These are phyloP conservation scores for Acanthornis magna DNA, from an alignment of 2,797 vertebrate genomes.

Conservation along the genomic window DNA sequence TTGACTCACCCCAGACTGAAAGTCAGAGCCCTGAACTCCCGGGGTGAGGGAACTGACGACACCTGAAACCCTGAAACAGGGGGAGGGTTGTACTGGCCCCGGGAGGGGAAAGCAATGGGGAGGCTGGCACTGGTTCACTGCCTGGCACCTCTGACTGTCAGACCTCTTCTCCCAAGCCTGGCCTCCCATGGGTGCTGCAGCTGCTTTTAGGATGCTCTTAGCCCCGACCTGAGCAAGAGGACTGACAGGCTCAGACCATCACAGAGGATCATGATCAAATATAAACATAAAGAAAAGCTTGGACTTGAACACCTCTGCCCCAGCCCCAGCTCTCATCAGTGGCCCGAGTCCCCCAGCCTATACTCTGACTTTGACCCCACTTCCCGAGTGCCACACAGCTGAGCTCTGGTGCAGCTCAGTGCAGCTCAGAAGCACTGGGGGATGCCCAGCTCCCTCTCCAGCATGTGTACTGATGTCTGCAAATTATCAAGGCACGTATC, in stretches of 20 bases:
- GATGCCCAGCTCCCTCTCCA: accelerated
- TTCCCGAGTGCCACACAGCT: accelerated
- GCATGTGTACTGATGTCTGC: too few relatives aligned
- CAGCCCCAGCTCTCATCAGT: background rate
- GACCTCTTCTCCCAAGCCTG: background rate
- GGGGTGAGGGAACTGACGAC: accelerated
- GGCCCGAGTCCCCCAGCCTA: background rate
- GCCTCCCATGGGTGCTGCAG: background rate
- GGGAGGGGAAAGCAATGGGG: accelerated
- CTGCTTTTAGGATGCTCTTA: background rate
- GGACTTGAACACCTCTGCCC: background rate
- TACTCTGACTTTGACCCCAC: background rate
- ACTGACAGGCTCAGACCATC: background rate
- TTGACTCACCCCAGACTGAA: background rate
- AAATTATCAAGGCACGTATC: background rate
- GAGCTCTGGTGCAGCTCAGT: background rate
- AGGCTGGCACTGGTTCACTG: accelerated
- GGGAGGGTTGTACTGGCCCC: accelerated
- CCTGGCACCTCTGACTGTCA: background rate
- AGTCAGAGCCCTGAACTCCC: background rate
- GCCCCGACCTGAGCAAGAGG: accelerated
- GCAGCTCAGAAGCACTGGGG: background rate
- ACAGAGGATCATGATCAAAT: accelerated
- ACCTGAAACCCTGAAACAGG: background rate
- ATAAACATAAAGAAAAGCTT: background rate